Evolutionary conservation across 2,113 vertebrate species (phyloP).

Genomic region (Prionailurus viverrinus): DNA sequence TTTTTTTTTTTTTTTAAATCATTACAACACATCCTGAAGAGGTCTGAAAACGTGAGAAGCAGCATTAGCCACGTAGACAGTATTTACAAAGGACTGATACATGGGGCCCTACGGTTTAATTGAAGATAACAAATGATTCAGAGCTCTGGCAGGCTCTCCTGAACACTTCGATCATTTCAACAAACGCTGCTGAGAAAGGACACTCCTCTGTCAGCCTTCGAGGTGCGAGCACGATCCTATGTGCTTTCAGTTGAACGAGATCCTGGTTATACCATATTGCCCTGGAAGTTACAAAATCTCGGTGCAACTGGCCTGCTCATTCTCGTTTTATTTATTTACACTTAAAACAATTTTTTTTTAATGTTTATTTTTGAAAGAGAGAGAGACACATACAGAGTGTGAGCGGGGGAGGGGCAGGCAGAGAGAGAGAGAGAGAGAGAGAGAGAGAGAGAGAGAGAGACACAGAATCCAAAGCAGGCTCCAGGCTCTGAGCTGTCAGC

Average conservation of each 20-base stretch:
- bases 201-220: background rate
- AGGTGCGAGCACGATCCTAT: background rate
- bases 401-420: no score
- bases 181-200: background rate
- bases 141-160: background rate
- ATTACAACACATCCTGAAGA: background rate
- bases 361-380: no score
- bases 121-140: background rate
- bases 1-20: background rate
- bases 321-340: background rate
- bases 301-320: background rate
- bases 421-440: no score
- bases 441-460: no score
- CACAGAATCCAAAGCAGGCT: no score
- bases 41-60: background rate
- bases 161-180: background rate
- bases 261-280: background rate
- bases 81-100: background rate
- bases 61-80: background rate
- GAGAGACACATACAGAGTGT: no score
- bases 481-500: no score
- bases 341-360: no score
- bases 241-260: background rate
- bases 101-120: background rate
- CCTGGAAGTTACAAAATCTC: background rate